Evolutionary conservation across 2,113 vertebrate species (phyloP).

Genomic region (Triplophysa siluroides): DNA sequence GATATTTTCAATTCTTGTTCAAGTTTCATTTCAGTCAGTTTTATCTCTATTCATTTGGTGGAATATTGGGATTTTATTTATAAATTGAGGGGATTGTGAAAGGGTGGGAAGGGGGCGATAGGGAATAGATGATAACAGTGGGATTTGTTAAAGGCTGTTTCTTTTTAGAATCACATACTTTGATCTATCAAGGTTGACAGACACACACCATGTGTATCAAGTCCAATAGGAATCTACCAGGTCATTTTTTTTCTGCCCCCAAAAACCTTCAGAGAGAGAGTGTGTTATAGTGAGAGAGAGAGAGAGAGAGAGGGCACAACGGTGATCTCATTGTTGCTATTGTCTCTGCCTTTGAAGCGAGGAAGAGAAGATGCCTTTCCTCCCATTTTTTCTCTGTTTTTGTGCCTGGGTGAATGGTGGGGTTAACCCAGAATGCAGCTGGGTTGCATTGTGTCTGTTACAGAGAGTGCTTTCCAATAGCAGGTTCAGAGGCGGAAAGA

Average conservation of each 20-base stretch:
- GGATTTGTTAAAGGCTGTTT: constrained; percentile 32
- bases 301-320: constrained; percentile 58
- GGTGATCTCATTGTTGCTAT: constrained; percentile 75
- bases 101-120: neutral
- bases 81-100: constrained; percentile 9
- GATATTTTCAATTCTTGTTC: constrained; percentile 1
- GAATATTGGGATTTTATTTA: constrained; percentile 25
- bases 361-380: constrained; percentile 71
- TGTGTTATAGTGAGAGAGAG: constrained; percentile 18
- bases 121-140: constrained; percentile 32
- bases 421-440: constrained; percentile 57
- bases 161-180: constrained; percentile 46
- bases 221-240: constrained; percentile 60
- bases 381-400: constrained; percentile 52
- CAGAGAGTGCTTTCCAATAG: constrained; percentile 54
- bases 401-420: constrained; percentile 48
- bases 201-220: constrained; percentile 59
- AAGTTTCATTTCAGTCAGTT: constrained; percentile 21
- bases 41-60: constrained; percentile 7
- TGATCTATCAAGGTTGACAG: constrained; percentile 47
- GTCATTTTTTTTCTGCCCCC: constrained; percentile 38
- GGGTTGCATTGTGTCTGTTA: constrained; percentile 52
- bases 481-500: constrained; percentile 34
- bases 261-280: constrained; percentile 27
- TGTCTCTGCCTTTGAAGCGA: constrained; percentile 75